Conservation (phyloP, 1,140 invertebrate genomes). For the Drosophila asahinai region DNA sequence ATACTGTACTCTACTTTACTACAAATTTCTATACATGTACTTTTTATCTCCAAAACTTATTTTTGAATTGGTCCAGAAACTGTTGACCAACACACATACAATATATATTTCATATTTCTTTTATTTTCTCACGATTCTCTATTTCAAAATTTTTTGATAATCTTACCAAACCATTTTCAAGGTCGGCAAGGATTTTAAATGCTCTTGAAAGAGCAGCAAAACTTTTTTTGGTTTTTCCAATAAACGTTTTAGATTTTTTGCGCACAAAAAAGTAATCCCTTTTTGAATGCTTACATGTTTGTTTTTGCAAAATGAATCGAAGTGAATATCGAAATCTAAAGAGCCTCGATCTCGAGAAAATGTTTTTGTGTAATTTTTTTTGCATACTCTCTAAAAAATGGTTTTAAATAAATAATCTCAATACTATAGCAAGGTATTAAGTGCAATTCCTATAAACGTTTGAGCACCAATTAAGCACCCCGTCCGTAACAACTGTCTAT, state of each 20-base stretch:
- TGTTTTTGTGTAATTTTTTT: slow-evolving; percentile 76
- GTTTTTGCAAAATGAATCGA: slow-evolving; percentile 66
- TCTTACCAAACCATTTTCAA: slow-evolving; percentile 49
- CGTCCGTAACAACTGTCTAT: slow-evolving; percentile 51
- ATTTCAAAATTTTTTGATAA: slow-evolving; percentile 60
- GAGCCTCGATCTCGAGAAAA: slow-evolving; percentile 19
- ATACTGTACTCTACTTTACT: slow-evolving; percentile 34
- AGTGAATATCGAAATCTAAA: slow-evolving; percentile 19
- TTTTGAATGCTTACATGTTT: slow-evolving; percentile 84
- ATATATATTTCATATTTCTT: slow-evolving; percentile 64
- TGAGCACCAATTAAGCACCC: slow-evolving; percentile 73
- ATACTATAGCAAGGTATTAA: slow-evolving; percentile 71
- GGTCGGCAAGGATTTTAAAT: slow-evolving; percentile 71
- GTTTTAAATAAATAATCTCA: slow-evolving; percentile 37
- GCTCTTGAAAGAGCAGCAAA: slow-evolving; percentile 37
- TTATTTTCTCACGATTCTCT: slow-evolving; percentile 79
- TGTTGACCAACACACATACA: slow-evolving; percentile 45
- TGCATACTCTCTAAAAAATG: slow-evolving; percentile 62
- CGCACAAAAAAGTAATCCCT: slow-evolving; percentile 58
- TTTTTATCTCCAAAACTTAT: slow-evolving; percentile 37
- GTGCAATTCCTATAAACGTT: slow-evolving; percentile 65
- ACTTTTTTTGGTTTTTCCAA: slow-evolving; percentile 20
- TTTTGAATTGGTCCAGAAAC: slow-evolving; percentile 47
- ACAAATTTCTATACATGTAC: slow-evolving; percentile 36
- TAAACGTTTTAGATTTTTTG: slow-evolving; percentile 62